Base-by-base conservation (phyloP, 2,797 vertebrate species). In the Coracias cyanogaster region DNA sequence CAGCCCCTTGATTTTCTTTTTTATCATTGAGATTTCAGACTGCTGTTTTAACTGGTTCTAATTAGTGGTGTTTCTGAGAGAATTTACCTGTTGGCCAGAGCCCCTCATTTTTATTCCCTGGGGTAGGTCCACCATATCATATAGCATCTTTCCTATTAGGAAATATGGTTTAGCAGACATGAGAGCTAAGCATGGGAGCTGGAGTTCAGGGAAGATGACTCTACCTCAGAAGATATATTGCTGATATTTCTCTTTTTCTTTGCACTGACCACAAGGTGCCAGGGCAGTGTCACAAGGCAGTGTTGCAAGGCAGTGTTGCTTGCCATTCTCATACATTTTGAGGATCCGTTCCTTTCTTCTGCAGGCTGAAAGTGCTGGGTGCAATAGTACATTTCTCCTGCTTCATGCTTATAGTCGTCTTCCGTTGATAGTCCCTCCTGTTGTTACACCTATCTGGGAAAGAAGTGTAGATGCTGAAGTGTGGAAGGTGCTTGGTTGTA, bases 181-280 rank as follows among this genome's bases (percentile, higher is more conserved):
- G 33, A 61, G n/a, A 92, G 9, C 25, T 61, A 64, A 67, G 25
- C 22, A 37, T 25, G 12, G 52, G 37, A 72, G 33, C 25, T 45
- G 45, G 21, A 76, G 18, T 52, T 89, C 29, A 66, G 31, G 48
- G 6, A 13, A 88, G 26, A 58, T 41, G 41, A 33, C 15, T 61
- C 37, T 17, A 65, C 12, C 12, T 57, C 52, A 49, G 15, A 9
- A 74, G 39, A 86, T 79, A 69, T 1, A 0, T 37, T 74, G 26
- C 22, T 39, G 22, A 17, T 66, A 5, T 66, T 85, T 83, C n/a
- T 41, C n/a, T 86, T 70, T 39, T 41, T 22, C 16, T 39, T 77
- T 76, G 11, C 0, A 0, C 22, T 76, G 57, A 12, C 31, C 41
- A 17, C 0, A 0, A 55, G 29, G n/a, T 88, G 15, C 37, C 29